A percentile compares a stretch with the other conserved stretches of the same genome.
Evolutionary conservation across 2,797 vertebrate species (phyloP).

Genomic region (Tokudaia muenninki): DNA sequence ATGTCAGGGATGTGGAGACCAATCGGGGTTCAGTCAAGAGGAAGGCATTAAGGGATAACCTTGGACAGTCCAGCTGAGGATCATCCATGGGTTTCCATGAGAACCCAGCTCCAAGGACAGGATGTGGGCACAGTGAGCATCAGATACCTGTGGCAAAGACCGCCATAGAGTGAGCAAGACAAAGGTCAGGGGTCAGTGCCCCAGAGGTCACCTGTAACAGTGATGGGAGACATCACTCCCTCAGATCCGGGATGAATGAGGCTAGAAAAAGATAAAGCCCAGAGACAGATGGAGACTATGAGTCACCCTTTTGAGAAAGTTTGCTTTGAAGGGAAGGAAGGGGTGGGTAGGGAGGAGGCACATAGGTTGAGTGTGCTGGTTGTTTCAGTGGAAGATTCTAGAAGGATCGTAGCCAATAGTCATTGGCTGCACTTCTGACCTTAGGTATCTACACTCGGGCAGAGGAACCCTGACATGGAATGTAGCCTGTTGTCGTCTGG

Average conservation of each 20-base stretch:
- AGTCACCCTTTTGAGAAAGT: not conserved
- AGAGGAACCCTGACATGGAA: fast-evolving
- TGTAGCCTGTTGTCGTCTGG: not conserved
- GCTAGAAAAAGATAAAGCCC: not conserved
- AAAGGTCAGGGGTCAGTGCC: not conserved
- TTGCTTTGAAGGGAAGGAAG: not conserved
- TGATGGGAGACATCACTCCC: not conserved
- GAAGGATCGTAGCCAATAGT: not conserved
- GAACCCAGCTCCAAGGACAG: not conserved
- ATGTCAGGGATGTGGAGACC: not conserved
- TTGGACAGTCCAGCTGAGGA: not conserved
- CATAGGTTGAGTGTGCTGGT: not conserved
- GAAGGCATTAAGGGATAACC: not conserved
- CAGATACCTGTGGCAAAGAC: not conserved
- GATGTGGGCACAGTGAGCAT: not conserved
- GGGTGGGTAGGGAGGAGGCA: too few species aligned
- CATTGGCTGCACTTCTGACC: fast-evolving
- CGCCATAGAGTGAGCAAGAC: not conserved
- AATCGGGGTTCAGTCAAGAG: not conserved
- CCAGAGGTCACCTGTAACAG: not conserved
- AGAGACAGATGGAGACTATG: not conserved
- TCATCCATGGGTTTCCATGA: not conserved
- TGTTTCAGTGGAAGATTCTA: not conserved
- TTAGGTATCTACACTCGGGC: not conserved
- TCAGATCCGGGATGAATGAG: not conserved